phyloP scores from a whole-genome alignment of 2,888 invertebrate genomes.

The Calameuta idolon region DNA sequence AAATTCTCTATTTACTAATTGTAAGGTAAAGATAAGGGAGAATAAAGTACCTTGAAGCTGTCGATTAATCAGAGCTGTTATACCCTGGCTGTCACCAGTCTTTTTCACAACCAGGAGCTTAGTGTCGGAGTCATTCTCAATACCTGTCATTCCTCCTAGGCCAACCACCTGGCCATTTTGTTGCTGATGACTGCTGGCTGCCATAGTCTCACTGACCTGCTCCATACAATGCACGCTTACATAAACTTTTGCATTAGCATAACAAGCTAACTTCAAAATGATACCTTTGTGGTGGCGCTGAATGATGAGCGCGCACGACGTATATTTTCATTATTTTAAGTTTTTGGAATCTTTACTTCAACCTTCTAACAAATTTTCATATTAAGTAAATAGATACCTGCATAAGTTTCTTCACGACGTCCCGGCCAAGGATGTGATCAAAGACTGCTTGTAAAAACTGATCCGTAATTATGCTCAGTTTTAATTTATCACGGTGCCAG shows the following conservation, averaged over 20 bases:
- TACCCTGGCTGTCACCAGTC: constrained; percentile 79
- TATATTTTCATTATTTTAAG: neutral
- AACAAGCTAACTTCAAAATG: constrained; percentile 13
- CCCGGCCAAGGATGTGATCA: constrained; percentile 86
- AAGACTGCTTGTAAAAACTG: constrained; percentile 87
- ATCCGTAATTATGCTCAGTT: constrained; percentile 85
- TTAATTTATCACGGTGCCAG: constrained; percentile 89
- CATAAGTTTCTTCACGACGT: constrained; percentile 88
- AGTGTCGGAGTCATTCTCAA: constrained; percentile 74
- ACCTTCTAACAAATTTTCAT: neutral
- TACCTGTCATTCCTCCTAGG: constrained; percentile 49
- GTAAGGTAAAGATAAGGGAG: neutral
- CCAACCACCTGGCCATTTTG: constrained; percentile 76
- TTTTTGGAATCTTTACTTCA: neutral
- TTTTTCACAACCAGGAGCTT: constrained; percentile 83
- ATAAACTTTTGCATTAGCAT: constrained; percentile 13
- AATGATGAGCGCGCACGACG: neutral
- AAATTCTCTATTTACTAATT: neutral
- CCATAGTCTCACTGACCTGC: constrained; percentile 85
- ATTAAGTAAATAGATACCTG: constrained; percentile 71
- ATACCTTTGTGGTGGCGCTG: constrained; percentile 7
- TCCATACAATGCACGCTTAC: constrained; percentile 16
- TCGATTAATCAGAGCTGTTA: constrained; percentile 81
- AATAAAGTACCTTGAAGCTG: constrained; percentile 79
- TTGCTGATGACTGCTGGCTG: constrained; percentile 75